These are phyloP conservation scores for Trichonephila clavipes DNA, from an alignment of 1,140 invertebrate species.

Conservation along the genomic window DNA sequence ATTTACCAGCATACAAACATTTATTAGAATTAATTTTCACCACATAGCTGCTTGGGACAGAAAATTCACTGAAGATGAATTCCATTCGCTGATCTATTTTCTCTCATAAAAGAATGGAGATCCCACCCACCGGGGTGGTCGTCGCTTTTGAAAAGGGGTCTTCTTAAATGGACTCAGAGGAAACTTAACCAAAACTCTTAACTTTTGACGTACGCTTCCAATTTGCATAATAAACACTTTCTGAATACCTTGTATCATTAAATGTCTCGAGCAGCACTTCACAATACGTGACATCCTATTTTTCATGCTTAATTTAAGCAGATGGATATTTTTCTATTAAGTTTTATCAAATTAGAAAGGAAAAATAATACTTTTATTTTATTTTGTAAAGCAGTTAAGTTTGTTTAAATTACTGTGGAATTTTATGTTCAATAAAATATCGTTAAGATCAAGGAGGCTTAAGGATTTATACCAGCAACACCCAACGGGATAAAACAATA, in stretches of 20 bases:
- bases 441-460: not conserved
- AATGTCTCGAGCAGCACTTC: not conserved
- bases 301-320: conserved; percentile 63
- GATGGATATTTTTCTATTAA: not conserved
- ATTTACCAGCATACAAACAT: too few relatives aligned
- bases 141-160: conserved; percentile 9
- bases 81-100: not conserved
- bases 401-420: not conserved
- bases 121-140: not conserved
- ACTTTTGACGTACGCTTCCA: conserved; percentile 20
- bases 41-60: not conserved
- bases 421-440: not conserved
- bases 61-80: not conserved
- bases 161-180: not conserved
- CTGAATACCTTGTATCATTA: not conserved
- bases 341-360: not conserved
- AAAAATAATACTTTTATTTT: not conserved
- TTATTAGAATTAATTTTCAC: too few relatives aligned
- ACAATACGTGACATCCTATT: conserved; percentile 19
- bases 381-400: not conserved
- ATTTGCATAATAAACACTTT: conserved; percentile 70
- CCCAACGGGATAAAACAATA: not conserved
- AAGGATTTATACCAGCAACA: not conserved
- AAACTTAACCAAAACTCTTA: not conserved
- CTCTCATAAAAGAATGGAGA: not conserved